Conservation (phyloP, 1,140 invertebrate genomes). For the Saccostrea echinata region DNA sequence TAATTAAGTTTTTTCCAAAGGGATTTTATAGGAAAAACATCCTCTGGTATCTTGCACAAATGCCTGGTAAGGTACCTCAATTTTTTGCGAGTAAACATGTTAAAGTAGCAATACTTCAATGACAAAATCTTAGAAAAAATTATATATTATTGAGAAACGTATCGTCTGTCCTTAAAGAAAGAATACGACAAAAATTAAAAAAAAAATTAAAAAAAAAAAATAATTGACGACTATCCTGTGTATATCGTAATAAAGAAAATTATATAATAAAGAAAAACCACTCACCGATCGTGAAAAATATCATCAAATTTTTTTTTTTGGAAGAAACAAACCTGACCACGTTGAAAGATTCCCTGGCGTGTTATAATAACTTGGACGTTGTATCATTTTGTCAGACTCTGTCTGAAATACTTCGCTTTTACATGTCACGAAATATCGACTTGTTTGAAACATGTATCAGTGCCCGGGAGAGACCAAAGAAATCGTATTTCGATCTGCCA, state of each 20-base stretch:
- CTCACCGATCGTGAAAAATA: slow-evolving; percentile 1
- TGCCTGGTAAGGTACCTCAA: too few relatives aligned
- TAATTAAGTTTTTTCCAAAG: too few relatives aligned
- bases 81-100: too few relatives aligned
- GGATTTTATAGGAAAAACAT: too few relatives aligned
- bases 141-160: too few relatives aligned
- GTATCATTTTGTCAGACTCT: background rate
- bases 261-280: slow-evolving; percentile 6
- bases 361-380: slow-evolving; percentile 25
- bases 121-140: too few relatives aligned
- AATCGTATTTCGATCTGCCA: slow-evolving; percentile 43
- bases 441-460: slow-evolving; percentile 28
- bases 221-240: background rate
- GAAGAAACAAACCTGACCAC: background rate
- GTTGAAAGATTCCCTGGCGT: background rate
- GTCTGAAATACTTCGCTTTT: slow-evolving; percentile 32
- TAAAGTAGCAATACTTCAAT: too few relatives aligned
- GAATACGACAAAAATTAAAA: too few relatives aligned
- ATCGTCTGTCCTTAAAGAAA: too few relatives aligned
- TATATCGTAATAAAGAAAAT: background rate
- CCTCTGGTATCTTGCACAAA: too few relatives aligned
- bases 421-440: too few relatives aligned
- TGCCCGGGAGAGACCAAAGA: slow-evolving; percentile 19
- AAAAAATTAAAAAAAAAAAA: background rate
- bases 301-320: background rate